A percentile compares a stretch with the other conserved stretches of the same genome.
Evolutionary conservation across 2,888 invertebrate species (phyloP).

Genomic region (Axea sp.): DNA sequence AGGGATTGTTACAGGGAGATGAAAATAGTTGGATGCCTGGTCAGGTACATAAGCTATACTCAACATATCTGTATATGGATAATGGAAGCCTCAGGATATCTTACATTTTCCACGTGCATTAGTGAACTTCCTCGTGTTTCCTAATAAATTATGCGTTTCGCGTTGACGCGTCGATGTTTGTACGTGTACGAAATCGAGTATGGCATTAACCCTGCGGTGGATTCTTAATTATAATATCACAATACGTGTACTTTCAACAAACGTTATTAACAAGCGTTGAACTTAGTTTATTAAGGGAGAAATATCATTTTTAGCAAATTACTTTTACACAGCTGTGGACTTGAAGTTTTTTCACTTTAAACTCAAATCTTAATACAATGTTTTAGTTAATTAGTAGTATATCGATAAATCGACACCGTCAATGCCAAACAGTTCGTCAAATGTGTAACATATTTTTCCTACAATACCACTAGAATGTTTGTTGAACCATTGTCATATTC

Average conservation of each 20-base stretch:
- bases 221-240: conserved; percentile 30
- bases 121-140: conserved; percentile 51
- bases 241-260: conserved; percentile 1
- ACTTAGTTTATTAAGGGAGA: no score
- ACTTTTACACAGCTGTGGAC: no score
- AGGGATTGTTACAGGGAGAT: conserved; percentile 15
- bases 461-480: no score
- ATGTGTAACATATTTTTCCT: no score
- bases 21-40: conserved; percentile 14
- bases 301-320: no score
- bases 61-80: conserved; percentile 16
- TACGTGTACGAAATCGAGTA: conserved; percentile 32
- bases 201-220: conserved; percentile 29
- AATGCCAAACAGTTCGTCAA: no score
- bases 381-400: no score
- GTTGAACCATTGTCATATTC: no score
- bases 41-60: conserved; percentile 26
- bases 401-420: no score
- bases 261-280: no score
- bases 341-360: no score
- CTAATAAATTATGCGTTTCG: conserved; percentile 53
- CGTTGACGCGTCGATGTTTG: conserved; percentile 51
- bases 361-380: no score
- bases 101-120: conserved; percentile 60
- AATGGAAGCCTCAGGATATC: conserved; percentile 53